Evolutionary conservation across 2,113 vertebrate genomes (phyloP).

Genomic region (Macaca fascicularis): DNA sequence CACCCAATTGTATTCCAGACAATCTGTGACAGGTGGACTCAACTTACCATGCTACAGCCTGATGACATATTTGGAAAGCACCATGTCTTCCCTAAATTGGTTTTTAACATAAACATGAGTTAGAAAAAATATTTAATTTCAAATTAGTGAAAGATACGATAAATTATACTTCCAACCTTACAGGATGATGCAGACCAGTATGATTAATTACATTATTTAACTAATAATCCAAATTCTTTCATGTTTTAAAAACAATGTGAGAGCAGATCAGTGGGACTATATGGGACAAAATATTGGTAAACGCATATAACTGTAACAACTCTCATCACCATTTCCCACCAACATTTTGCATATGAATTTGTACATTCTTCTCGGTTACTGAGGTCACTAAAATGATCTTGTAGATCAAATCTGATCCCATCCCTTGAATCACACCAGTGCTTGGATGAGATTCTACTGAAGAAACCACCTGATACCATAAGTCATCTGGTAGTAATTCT

Average conservation of each 20-base stretch:
- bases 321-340: not conserved
- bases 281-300: not conserved
- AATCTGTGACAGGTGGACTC: conserved; percentile 54
- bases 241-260: not conserved
- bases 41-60: not conserved
- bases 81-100: not conserved
- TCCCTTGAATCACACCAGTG: not conserved
- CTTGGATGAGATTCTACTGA: not conserved
- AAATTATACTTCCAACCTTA: not conserved
- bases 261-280: not conserved
- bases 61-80: conserved; percentile 10
- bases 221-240: not conserved
- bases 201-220: not conserved
- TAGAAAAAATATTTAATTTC: not conserved
- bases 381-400: not conserved
- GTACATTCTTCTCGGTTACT: not conserved
- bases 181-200: not conserved
- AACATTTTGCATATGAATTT: not conserved
- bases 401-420: not conserved
- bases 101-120: conserved; percentile 33
- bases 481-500: not conserved
- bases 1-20: conserved; percentile 49
- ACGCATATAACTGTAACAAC: not conserved
- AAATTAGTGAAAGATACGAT: not conserved
- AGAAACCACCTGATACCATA: not conserved